These are phyloP conservation scores for Dione vanillae DNA, from an alignment of 2,888 invertebrate genomes.

Conservation along the genomic window DNA sequence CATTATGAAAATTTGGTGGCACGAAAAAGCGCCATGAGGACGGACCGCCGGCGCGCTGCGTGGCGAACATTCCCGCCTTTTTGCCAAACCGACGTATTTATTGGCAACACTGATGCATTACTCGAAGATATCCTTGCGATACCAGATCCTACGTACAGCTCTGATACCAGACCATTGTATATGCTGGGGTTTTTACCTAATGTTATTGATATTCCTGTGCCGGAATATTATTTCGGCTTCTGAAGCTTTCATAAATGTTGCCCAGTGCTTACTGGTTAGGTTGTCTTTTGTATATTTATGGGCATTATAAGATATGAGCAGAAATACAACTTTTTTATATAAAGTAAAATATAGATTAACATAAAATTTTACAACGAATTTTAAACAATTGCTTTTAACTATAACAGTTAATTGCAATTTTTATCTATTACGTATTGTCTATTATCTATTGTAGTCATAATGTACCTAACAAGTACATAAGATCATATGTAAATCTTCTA, in stretches of 20 bases:
- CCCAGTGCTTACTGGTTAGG: slow-evolving; percentile 12
- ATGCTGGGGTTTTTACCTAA: slow-evolving; percentile 60
- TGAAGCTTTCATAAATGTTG: slow-evolving; percentile 52
- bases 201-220: slow-evolving; percentile 65
- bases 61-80: slow-evolving; percentile 72
- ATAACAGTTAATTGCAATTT: too few relatives aligned
- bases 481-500: neutral
- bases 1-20: slow-evolving; percentile 64
- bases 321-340: neutral
- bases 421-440: too few relatives aligned
- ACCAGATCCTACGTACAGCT: slow-evolving; percentile 72
- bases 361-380: too few relatives aligned
- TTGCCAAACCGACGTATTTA: slow-evolving; percentile 76
- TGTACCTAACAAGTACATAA: too few relatives aligned
- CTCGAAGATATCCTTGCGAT: slow-evolving; percentile 57
- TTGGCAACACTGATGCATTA: slow-evolving; percentile 69
- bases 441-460: too few relatives aligned
- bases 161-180: slow-evolving; percentile 74
- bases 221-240: slow-evolving; percentile 64
- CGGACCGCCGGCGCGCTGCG: slow-evolving; percentile 69
- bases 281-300: neutral
- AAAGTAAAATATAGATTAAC: neutral
- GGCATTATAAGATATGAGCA: neutral
- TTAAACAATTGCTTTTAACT: too few relatives aligned
- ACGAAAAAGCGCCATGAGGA: slow-evolving; percentile 66